These are phyloP conservation scores for Tamandua tetradactyla DNA, from an alignment of 2,797 vertebrate genomes.

Conservation along the genomic window DNA sequence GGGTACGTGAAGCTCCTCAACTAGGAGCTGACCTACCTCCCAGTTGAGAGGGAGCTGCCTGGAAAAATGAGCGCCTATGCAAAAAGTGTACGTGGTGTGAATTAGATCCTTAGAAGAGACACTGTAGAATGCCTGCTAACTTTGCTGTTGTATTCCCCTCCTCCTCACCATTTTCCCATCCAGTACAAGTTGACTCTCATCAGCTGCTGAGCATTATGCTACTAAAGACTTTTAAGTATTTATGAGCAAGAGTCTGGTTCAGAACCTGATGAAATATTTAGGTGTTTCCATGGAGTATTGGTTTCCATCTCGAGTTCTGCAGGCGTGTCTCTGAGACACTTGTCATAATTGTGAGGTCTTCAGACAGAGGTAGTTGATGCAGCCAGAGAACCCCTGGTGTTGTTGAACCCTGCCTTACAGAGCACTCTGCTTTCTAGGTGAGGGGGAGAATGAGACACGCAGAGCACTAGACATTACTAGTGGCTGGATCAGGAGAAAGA, in stretches of 20 bases:
- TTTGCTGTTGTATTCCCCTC: neutral
- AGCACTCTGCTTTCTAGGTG: neutral
- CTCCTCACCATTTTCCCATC: neutral
- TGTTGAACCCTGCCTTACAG: neutral
- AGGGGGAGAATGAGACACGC: neutral
- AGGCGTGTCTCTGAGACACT: slow-evolving; percentile 52
- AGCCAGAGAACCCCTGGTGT: neutral
- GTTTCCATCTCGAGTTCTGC: slow-evolving; percentile 73
- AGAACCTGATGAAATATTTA: slow-evolving; percentile 76
- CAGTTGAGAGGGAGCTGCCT: neutral
- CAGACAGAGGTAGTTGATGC: slow-evolving; percentile 13
- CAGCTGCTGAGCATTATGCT: slow-evolving; percentile 34
- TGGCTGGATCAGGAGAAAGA: neutral
- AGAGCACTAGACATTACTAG: neutral
- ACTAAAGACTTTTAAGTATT: slow-evolving; percentile 71
- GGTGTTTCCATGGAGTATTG: slow-evolving; percentile 71
- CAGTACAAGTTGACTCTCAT: slow-evolving; percentile 36
- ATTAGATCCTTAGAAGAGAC: neutral
- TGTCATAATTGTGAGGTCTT: slow-evolving; percentile 27
- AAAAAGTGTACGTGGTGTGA: neutral
- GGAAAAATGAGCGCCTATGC: slow-evolving; percentile 25
- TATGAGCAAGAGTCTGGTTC: slow-evolving; percentile 69
- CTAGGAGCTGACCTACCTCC: neutral
- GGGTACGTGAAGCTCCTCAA: neutral
- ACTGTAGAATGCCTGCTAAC: neutral